Evolutionary conservation across 2,113 vertebrate species (phyloP), one percentile per base, ranked within the genome.

Genomic region (Syngnathus floridae): DNA sequence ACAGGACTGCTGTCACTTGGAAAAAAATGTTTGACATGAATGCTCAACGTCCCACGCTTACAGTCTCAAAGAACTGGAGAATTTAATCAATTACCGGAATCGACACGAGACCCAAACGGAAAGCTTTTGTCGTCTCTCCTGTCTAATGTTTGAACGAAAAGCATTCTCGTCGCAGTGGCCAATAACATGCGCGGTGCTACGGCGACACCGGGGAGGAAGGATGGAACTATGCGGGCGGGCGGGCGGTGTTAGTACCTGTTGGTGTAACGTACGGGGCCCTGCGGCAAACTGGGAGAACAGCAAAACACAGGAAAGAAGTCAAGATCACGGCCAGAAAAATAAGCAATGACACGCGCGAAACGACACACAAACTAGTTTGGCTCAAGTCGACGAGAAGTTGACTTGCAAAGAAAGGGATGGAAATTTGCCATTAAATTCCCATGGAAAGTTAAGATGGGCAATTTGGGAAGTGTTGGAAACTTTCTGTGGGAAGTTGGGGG

Each of bases 251-350:
- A 94, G 93, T 95, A 95, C 93, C 93, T 94, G 93, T 93, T 94
- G 93, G 90, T 94, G 93, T 92, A 94, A 94, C 91, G 92, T 91
- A 89, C 93, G 93, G 86, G 93, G 93, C 88, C 92, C 93, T 92
- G 93, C 90, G 82, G 91, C 91, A 93, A 94, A 95, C 93, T 95
- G 90, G 81, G 89, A 89, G 87, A 65, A 92, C 84, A 88, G 82
- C 91, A 89, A 83, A 81, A 89, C 66, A 90, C 81, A 87, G 72
- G 82, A 66, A 84, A 84, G 72, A 86, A 74, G 64, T 83, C 73
- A 89, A 87, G 84, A 81, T 81, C 41, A 69, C 56, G 73, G 65
- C 80, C 59, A 77, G 73, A 35, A 9, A 82, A 59, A 70, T 10
- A 63, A 26, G 16, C 64, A 45, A 49, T 35, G 62, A 78, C 48